A percentile compares a stretch with the other conserved stretches of the same genome.
Conservation (phyloP, 2,113 vertebrate species). For the Dipodomys stephensi region DNA sequence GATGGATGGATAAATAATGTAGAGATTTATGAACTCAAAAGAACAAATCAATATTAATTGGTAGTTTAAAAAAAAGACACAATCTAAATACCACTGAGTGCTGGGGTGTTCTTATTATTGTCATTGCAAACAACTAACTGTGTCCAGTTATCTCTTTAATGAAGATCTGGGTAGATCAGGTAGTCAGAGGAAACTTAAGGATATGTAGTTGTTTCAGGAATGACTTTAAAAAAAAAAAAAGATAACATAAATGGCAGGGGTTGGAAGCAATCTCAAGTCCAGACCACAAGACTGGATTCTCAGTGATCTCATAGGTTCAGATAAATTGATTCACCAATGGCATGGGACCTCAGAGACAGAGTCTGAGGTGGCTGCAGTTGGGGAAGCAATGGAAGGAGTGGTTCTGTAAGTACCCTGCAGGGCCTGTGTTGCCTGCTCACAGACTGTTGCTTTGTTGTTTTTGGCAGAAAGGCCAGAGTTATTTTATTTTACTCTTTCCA, state of each 20-base stretch:
- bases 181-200: not conserved
- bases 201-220: not conserved
- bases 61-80: not conserved
- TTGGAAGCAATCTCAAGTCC: not conserved
- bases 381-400: not conserved
- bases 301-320: slow-evolving; percentile 8
- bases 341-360: not conserved
- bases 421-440: not conserved
- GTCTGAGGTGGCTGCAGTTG: not conserved
- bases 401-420: not conserved
- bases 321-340: not conserved
- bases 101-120: not conserved
- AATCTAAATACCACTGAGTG: not conserved
- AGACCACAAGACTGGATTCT: not conserved
- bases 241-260: not conserved
- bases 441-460: slow-evolving; percentile 11
- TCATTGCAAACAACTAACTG: not conserved
- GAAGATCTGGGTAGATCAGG: not conserved
- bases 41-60: not conserved
- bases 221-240: not conserved
- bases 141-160: not conserved
- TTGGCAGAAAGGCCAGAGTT: not conserved
- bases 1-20: no score
- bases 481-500: slow-evolving; percentile 55
- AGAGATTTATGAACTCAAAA: not conserved